Evolutionary conservation across 2,888 invertebrate species (phyloP), one percentile per base, ranked within the genome.

Genomic region (Yponomeuta sedellus): DNA sequence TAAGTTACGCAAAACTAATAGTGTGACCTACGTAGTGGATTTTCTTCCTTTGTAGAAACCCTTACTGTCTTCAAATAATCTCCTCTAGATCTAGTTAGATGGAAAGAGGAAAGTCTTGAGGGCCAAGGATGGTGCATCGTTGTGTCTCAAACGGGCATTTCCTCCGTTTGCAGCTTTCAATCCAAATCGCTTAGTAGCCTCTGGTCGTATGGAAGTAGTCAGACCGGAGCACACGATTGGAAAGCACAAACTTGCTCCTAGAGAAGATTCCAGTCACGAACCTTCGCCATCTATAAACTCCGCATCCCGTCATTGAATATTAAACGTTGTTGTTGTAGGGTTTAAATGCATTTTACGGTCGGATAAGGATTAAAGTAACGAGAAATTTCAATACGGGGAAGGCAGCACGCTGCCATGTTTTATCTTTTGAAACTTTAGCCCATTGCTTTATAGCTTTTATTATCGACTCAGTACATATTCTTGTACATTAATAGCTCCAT

Each of bases 161-260:
- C 59, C 59, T 59, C 44, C 12, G 4, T 62, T n/a, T 62, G 11
- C 11, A 56, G 64, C 64, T 64, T 64, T 64, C 64, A 64, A 64
- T 64, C 64, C 64, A 56, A 57, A 57, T 64, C 16, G 1, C n/a
- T 19, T 11, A 25, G 22, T 22, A 57, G 25, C 12, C 56, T 64
- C 1, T 64, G 22, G n/a, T 64, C 10, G 11, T 61, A 61, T 12
- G 61, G 12, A 28, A 28, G 61, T 34, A 16, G 25, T 28, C 34
- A 34, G 34, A 25, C 28, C 25, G 59, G 52, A 25, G 28, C 10
- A 64, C 64, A 20, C 12, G 64, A 39, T 64, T 64, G 57, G 56
- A 64, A 64, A 64, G 64, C 56, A 10, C 58, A 19, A 58, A 58
- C 20, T 58, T 58, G 22, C 58, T 58, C 22, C 58, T 58, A 58